phyloP scores from a whole-genome alignment of 2,888 invertebrate genomes.

The Sarcophaga caerulescens region DNA sequence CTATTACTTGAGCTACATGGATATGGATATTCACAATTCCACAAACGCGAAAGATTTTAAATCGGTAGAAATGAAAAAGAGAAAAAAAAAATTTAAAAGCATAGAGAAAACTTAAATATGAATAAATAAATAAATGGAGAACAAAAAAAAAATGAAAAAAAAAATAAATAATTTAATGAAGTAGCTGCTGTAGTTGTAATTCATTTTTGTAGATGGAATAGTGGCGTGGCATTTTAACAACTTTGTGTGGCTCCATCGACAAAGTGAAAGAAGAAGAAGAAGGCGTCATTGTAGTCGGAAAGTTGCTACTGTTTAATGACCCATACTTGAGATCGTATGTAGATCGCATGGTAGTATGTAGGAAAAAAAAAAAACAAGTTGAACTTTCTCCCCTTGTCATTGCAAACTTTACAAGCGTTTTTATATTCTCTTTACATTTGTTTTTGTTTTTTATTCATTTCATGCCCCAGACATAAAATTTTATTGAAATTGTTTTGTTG shows the following conservation, averaged over 20 bases:
- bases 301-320: constrained; percentile 38
- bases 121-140: background rate
- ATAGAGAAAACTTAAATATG: background rate
- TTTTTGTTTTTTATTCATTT: background rate
- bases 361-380: background rate
- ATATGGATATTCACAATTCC: too few relatives aligned
- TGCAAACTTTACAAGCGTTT: constrained; percentile 39
- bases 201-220: background rate
- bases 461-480: constrained; percentile 20
- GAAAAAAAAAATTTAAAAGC: background rate
- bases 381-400: constrained; percentile 48
- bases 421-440: background rate
- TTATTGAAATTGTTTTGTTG: constrained; percentile 3
- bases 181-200: background rate
- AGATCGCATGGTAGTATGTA: background rate
- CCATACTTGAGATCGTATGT: constrained; percentile 34
- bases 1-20: background rate
- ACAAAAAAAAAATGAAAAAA: background rate
- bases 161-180: constrained; percentile 26
- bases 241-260: background rate
- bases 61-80: constrained; percentile 8
- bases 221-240: constrained; percentile 7
- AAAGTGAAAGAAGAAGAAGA: background rate
- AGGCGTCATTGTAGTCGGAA: constrained; percentile 26
- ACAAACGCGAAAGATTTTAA: background rate